Base-by-base conservation (phyloP, 2,888 invertebrate species). In the Oscheius myriophilus region DNA sequence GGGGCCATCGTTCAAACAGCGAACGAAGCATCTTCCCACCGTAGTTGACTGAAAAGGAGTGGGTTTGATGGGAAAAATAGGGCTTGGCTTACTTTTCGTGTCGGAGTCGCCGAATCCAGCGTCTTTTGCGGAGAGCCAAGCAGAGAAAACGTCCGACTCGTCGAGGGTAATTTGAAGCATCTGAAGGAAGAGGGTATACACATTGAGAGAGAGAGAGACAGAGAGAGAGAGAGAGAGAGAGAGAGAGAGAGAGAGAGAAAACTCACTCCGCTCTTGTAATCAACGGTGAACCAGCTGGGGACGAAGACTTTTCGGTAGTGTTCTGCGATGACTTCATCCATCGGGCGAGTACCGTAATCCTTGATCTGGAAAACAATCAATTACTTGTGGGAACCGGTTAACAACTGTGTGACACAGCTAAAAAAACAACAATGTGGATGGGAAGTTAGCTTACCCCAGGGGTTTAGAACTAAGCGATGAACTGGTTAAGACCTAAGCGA, bases 241-340 rank as follows among this genome's bases (percentile, higher is more conserved):
- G n/a, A n/a, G n/a, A n/a, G n/a, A n/a, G n/a, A n/a, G n/a, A n/a
- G n/a, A n/a, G n/a, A n/a, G n/a, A n/a, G n/a, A 21, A 43, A 70
- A 88, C 91, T 88, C 89, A 94, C 93, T 73, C 98, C 98, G 70
- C 96, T 97, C 90, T 98, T 98, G 55, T 98, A 91, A 89, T 99
- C 98, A 53, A 97, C 95, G 78, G 93, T 93, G 87, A 99, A 99
- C 98, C 98, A 98, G 89, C 94, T 96, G 39, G 98, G 97, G 83
- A 98, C 95, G 87, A 93, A 95, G 61, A 98, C 92, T 90, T 92
- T 92, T 89, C 95, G 93, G 84, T 93, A 93, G 72, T 93, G 90
- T 85, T 93, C 93, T 87, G 96, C 95, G 51, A 0, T 94, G 91
- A 89, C 96, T 93, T 85, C 94, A 93, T 75, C 97, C 95, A 88